A percentile compares a stretch with the other conserved stretches of the same genome.
phyloP scores from a whole-genome alignment of 2,113 vertebrate species.

The Physeter macrocephalus region DNA sequence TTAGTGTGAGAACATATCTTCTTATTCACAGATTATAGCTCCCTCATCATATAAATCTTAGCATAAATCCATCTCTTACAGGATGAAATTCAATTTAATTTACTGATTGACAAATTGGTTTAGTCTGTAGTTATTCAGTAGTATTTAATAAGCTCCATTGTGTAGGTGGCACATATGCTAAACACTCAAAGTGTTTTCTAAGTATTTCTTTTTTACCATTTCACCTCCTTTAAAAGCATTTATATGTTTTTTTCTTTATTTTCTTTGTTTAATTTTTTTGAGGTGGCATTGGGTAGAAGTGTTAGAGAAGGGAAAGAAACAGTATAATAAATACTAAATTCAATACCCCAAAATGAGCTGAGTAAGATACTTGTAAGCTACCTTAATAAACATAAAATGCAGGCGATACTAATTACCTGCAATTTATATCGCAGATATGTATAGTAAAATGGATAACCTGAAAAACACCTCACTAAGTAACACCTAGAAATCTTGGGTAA shows the following conservation, averaged over 20 bases:
- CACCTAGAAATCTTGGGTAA: not conserved
- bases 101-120: constrained; percentile 23
- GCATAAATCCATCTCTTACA: not conserved
- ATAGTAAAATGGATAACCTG: not conserved
- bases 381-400: not conserved
- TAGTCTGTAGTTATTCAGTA: constrained; percentile 21
- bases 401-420: not conserved
- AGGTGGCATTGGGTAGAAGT: not conserved
- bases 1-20: not conserved
- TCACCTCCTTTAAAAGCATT: not conserved
- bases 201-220: not conserved
- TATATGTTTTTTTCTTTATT: not conserved
- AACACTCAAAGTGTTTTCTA: not conserved
- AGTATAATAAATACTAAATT: not conserved
- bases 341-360: not conserved
- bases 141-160: not conserved
- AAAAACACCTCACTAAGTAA: not conserved
- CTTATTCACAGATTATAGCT: constrained; percentile 1
- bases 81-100: not conserved
- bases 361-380: not conserved
- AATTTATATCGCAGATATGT: not conserved
- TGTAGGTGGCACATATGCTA: not conserved
- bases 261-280: not conserved
- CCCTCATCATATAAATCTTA: not conserved
- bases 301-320: not conserved